Conservation (phyloP, 2,113 vertebrate genomes). For the Merops nubicus region DNA sequence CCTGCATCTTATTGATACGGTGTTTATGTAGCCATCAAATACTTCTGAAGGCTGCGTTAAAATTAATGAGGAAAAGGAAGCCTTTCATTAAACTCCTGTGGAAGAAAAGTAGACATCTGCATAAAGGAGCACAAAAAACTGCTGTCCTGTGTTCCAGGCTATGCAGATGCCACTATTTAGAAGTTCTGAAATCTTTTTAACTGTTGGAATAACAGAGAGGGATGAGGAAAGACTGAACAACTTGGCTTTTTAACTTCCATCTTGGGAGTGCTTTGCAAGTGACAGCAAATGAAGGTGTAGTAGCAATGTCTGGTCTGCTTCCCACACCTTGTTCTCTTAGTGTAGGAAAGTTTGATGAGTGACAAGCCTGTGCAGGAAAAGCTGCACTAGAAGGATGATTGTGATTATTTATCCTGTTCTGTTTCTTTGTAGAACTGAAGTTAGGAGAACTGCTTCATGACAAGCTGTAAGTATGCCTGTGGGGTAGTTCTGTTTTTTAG, state of each 20-base stretch:
- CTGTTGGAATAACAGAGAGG: not conserved
- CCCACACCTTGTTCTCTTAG: not conserved
- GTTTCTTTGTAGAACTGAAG: conserved; percentile 87
- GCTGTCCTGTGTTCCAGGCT: not conserved
- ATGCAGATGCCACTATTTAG: not conserved
- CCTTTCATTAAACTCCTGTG: not conserved
- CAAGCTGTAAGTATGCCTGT: conserved; percentile 89
- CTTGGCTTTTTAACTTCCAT: not conserved
- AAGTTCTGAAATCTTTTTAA: not conserved
- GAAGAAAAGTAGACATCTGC: not conserved
- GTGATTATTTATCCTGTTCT: conserved; percentile 26
- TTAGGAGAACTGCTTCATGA: conserved; percentile 98
- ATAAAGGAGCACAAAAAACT: not conserved
- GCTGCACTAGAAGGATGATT: not conserved
- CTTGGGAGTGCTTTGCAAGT: not conserved
- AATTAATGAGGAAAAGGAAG: not conserved
- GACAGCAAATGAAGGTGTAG: not conserved
- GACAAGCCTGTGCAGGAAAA: not conserved
- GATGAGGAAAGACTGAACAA: not conserved
- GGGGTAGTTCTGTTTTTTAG: not conserved
- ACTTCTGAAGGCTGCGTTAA: not conserved
- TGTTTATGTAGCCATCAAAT: not conserved
- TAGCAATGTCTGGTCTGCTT: not conserved
- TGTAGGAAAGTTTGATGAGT: not conserved
- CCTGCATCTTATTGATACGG: not conserved